phyloP scores from a whole-genome alignment of 1,140 invertebrate species.

The Trialeurodes vaporariorum region DNA sequence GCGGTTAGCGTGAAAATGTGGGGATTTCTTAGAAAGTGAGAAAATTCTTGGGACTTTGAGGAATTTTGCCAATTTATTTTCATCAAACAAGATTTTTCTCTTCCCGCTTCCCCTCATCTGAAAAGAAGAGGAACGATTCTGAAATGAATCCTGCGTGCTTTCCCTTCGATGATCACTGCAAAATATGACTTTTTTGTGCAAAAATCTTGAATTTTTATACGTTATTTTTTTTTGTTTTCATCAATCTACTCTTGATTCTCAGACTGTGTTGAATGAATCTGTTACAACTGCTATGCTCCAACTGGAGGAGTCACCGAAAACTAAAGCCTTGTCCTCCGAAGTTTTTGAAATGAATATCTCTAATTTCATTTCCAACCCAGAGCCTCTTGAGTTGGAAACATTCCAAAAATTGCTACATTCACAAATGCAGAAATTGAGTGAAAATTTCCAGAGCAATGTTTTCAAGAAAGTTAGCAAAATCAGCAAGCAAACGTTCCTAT shows the following conservation, averaged over 20 bases:
- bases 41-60: no score
- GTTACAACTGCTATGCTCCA: conserved; percentile 31
- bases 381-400: neutral
- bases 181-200: no score
- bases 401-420: neutral
- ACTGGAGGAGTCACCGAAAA: conserved; percentile 5
- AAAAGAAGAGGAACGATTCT: no score
- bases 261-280: conserved; percentile 42
- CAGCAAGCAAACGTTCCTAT: conserved; percentile 45
- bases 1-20: no score
- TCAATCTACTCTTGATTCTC: conserved; percentile 20
- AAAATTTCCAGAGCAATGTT: conserved; percentile 16
- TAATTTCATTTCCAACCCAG: neutral
- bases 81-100: no score
- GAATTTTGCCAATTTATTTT: no score
- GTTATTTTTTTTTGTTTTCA: conserved; percentile 13
- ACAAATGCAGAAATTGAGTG: neutral
- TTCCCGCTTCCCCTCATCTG: no score
- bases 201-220: no score
- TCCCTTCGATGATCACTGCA: no score
- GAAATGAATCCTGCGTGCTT: no score
- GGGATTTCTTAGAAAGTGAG: no score
- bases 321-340: neutral
- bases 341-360: neutral
- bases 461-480: conserved; percentile 46